Evolutionary conservation across 2,888 invertebrate genomes (phyloP), one percentile per base, ranked within the genome.

Genomic region (Pimpla rufipes): DNA sequence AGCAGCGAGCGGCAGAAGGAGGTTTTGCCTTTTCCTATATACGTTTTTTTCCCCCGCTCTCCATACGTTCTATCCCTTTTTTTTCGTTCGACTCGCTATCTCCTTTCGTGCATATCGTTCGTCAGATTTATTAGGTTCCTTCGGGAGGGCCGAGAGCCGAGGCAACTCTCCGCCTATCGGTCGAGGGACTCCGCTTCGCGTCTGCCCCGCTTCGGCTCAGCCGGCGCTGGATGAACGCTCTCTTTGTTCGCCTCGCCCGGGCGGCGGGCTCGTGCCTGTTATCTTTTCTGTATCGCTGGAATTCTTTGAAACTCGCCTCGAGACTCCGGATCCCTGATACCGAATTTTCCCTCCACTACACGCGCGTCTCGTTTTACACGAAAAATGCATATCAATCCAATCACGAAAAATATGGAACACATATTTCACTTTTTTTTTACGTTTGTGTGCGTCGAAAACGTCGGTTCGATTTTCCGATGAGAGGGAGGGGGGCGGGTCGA

Each of bases 41-140:
- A 52, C 29, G 2, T 29, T 29, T 29, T 29, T 29, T 29, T 29
- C 5, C 5, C 29, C 5, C 5, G 3, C 5, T 29, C 29, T 29
- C 5, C 29, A 47, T 11, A 23, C 42, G 45, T 11, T 47, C 40
- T 8, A 16, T 74, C 16, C 13, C 10, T 59, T 67, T 73, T 35
- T 42, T 76, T 16, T 23, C 37, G n/a, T n/a, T n/a, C n/a, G n/a
- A n/a, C n/a, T 35, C 62, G 6, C 35, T 50, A 59, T 64, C 47
- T 78, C 59, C 40, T 29, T 70, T 13, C n/a, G 13, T 37, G 62
- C 74, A 67, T 62, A 78, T 68, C 67, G 40, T 55, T 50, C 29
- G 66, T 75, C 80, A 84, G 81, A 86, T 87, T 87, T 86, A 85
- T 85, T 79, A 77, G 79, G 82, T 83, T 81, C 83, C 73, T 80